Percentiles rank a stretch among this genome's conserved stretches.
phyloP scores from a whole-genome alignment of 2,888 invertebrate genomes.

The Cryptophagus acutangulus region DNA sequence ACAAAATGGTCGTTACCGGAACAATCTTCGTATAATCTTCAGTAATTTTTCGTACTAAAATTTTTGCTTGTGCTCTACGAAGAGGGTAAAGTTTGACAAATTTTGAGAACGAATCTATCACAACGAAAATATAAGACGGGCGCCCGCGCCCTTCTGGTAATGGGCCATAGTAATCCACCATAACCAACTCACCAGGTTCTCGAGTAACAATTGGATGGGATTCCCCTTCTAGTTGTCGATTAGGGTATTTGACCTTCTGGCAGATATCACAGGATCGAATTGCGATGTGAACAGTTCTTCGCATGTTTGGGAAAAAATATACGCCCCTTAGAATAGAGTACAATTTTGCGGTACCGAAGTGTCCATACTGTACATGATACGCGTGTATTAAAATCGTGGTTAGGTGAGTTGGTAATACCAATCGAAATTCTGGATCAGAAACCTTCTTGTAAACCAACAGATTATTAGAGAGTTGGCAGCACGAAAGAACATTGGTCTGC shows the following conservation, averaged over 20 bases:
- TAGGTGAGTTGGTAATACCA: not conserved
- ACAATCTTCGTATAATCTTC: conserved; percentile 14
- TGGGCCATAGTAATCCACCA: conserved; percentile 24
- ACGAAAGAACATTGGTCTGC: not conserved
- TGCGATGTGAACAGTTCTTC: conserved; percentile 1
- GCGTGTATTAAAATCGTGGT: not conserved
- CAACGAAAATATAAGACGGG: conserved; percentile 23
- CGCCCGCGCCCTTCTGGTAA: conserved; percentile 17
- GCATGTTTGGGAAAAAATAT: conserved; percentile 11
- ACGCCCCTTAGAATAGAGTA: conserved; percentile 5
- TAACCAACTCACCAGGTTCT: conserved; percentile 16
- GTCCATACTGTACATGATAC: conserved; percentile 15
- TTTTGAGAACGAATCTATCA: conserved; percentile 25
- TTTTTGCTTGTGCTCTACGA: conserved; percentile 13
- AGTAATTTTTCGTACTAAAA: conserved; percentile 12
- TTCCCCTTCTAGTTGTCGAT: not conserved
- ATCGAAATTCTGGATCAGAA: not conserved
- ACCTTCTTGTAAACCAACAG: not conserved
- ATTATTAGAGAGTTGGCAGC: not conserved
- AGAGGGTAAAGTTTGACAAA: conserved; percentile 23
- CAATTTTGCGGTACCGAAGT: conserved; percentile 16
- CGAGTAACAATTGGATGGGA: conserved; percentile 9
- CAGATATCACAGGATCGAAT: conserved; percentile 19
- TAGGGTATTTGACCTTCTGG: conserved; percentile 18
- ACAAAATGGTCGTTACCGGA: conserved; percentile 8